Evolutionary conservation across 2,888 invertebrate species (phyloP).

Genomic region (Trissonchulus sp.): DNA sequence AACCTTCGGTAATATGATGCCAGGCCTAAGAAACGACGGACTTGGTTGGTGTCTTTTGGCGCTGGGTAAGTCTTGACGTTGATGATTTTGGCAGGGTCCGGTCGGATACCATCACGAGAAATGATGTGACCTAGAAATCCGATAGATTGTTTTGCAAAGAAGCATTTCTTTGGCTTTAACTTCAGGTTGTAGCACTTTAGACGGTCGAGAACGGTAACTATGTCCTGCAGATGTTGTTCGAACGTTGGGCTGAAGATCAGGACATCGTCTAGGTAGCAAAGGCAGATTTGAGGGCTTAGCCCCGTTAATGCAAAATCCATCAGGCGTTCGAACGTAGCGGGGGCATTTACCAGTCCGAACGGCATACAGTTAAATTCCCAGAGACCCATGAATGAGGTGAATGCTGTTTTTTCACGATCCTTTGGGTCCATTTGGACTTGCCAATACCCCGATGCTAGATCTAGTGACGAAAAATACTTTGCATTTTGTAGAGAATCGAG

Average conservation of each 20-base stretch:
- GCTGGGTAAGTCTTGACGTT: background rate
- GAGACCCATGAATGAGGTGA: too few relatives aligned
- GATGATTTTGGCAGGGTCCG: conserved; percentile 1
- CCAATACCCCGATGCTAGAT: too few relatives aligned
- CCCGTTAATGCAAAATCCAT: too few relatives aligned
- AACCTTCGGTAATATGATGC: conserved; percentile 24
- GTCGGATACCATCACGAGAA: conserved; percentile 12
- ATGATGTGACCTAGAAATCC: conserved; percentile 20
- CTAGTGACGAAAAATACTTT: too few relatives aligned
- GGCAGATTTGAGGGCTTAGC: too few relatives aligned
- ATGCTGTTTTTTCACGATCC: too few relatives aligned
- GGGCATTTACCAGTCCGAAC: too few relatives aligned
- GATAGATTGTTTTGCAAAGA: background rate
- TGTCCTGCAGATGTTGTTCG: background rate
- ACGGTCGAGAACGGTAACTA: background rate
- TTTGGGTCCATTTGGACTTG: too few relatives aligned
- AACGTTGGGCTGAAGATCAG: conserved; percentile 3
- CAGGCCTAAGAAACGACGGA: conserved; percentile 22
- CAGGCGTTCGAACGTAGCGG: too few relatives aligned
- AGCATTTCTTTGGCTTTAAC: conserved; percentile 18
- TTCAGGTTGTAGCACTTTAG: background rate
- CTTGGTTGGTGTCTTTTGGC: background rate
- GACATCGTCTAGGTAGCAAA: too few relatives aligned
- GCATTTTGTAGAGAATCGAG: too few relatives aligned
- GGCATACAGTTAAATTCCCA: too few relatives aligned